Base-by-base conservation (phyloP, 1,140 invertebrate genomes). In the Phortica variegata region DNA sequence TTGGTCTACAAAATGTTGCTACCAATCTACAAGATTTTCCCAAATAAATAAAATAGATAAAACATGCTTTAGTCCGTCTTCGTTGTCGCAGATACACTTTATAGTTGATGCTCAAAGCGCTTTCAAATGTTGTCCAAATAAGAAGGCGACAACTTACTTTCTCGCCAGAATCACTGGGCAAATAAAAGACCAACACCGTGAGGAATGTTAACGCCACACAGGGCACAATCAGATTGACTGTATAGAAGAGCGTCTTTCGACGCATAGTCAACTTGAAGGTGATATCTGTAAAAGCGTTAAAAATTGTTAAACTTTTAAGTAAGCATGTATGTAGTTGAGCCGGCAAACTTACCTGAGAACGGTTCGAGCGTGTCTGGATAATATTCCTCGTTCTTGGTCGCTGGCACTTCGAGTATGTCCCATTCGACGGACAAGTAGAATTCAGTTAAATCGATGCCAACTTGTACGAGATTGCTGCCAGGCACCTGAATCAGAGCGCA, bases 241-340 rank as follows among this genome's bases (percentile, higher is more conserved):
- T 93, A 78, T 95, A 92, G 76, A 92, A 97, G 5, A 95, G 77
- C 1, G 91, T 95, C 77, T 95, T 94, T 15, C 93, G 79, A 45
- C 95, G 78, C 84, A 97, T 88, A n/a, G 90, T 95, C 62, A 97
- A 85, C 75, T 95, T 96, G 79, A 97, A 97, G 7, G 91, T 95
- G 45, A 97, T 94, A 80, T 96, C 93, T 86, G 84, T 58, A 75
- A 82, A 20, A 34, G 34, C 33, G 46, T 34, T 32, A 6, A 39
- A 13, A 29, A 29, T n/a, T 86, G 84, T 58, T 75, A 82, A 20
- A 34, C 33, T 31, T 46, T 34, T 32, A 6, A 39, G 12, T 23
- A 29, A 43, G 18, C 38, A 23, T 7, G 2, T 17, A 38, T 23
- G 3, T 10, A 18, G 19, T 7, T 8, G 12, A 12, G 8, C 26